Evolutionary conservation across 2,113 vertebrate species (phyloP).

Genomic region (Notothenia coriiceps): DNA sequence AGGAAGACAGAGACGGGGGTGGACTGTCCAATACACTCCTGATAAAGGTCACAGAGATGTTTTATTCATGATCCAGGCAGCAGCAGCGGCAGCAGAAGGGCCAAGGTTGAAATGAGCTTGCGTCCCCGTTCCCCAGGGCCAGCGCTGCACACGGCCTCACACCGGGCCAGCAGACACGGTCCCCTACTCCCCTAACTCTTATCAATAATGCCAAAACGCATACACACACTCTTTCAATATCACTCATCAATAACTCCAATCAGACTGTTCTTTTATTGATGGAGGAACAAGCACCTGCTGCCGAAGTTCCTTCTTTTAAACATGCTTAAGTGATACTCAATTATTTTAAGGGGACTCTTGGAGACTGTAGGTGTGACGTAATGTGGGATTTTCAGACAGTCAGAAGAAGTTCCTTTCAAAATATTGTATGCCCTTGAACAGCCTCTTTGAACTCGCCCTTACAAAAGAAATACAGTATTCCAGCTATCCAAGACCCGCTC

Average conservation of each 20-base stretch:
- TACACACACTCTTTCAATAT: slow-evolving; percentile 16
- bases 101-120: slow-evolving; percentile 82
- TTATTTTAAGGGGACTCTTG: background rate
- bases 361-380: background rate
- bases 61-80: slow-evolving; percentile 83
- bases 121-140: slow-evolving; percentile 73
- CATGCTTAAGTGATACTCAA: slow-evolving; percentile 4
- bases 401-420: slow-evolving; percentile 35
- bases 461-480: slow-evolving; percentile 25
- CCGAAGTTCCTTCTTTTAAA: slow-evolving; percentile 6
- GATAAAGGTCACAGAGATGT: slow-evolving; percentile 85
- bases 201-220: slow-evolving; percentile 69
- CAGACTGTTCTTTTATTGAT: slow-evolving; percentile 22
- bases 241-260: slow-evolving; percentile 56
- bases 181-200: slow-evolving; percentile 74
- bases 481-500: slow-evolving; percentile 41
- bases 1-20: slow-evolving; percentile 70
- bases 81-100: slow-evolving; percentile 65
- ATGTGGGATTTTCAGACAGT: background rate
- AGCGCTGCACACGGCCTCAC: slow-evolving; percentile 70
- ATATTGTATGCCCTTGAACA: slow-evolving; percentile 41
- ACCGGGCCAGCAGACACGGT: slow-evolving; percentile 85
- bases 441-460: slow-evolving; percentile 48
- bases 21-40: slow-evolving; percentile 83
- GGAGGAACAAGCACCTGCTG: background rate